These are phyloP conservation scores for Tragelaphus scriptus DNA, from an alignment of 2,113 vertebrate species.

Conservation along the genomic window DNA sequence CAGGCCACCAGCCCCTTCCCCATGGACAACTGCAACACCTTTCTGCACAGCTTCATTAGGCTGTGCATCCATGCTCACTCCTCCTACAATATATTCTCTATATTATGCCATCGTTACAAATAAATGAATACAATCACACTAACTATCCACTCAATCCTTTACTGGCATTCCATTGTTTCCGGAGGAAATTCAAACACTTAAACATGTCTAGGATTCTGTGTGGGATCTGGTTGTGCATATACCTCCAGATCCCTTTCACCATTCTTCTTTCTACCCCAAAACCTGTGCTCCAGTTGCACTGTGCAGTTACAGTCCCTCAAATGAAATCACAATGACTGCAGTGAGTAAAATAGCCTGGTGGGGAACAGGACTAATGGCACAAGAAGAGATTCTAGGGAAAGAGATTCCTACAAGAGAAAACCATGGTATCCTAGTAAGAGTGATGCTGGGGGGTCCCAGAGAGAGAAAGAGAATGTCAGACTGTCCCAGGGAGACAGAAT, in stretches of 20 bases:
- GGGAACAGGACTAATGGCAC: neutral
- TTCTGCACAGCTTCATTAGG: neutral
- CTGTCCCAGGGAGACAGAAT: neutral
- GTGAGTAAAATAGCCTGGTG: too few species aligned
- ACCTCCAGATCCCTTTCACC: neutral
- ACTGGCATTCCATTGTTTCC: neutral
- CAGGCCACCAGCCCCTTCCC: neutral
- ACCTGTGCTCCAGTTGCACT: neutral
- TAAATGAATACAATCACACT: neutral
- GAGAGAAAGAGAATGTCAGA: neutral
- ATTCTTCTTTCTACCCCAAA: neutral
- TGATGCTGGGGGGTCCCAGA: neutral
- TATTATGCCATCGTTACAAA: neutral
- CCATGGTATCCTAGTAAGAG: neutral
- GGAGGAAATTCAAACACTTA: neutral
- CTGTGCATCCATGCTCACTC: neutral
- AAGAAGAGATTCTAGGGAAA: neutral
- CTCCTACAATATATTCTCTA: neutral
- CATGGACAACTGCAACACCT: too few species aligned
- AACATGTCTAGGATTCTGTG: neutral
- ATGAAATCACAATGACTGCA: neutral
- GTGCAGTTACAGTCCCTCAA: neutral
- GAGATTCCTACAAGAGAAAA: neutral
- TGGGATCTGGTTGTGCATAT: neutral
- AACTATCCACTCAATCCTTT: neutral